Evolutionary conservation across 2,797 vertebrate species (phyloP).

Genomic region (Pipistrellus nathusii): DNA sequence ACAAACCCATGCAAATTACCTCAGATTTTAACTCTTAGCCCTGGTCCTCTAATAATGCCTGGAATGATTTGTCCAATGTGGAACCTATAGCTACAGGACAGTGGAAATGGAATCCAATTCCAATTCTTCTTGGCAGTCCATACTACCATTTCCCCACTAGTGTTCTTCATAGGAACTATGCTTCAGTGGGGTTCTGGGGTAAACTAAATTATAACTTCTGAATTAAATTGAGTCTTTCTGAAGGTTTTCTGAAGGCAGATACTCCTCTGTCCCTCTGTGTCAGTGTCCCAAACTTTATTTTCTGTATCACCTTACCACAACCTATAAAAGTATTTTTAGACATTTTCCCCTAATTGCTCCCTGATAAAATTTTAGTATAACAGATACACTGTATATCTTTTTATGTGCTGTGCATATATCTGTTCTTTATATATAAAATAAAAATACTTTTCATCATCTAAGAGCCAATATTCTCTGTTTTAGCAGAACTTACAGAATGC

Average conservation of each 20-base stretch:
- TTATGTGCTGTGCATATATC: background rate
- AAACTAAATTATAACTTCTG: background rate
- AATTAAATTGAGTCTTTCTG: background rate
- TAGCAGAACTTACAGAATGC: background rate
- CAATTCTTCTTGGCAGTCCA: background rate
- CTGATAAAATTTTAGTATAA: background rate
- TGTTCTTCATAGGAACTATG: background rate
- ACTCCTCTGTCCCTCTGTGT: background rate
- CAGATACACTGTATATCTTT: background rate
- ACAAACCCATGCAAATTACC: background rate
- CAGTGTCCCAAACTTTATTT: background rate
- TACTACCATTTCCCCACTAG: background rate
- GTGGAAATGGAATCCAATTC: background rate
- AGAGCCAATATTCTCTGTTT: background rate
- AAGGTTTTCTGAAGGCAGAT: background rate
- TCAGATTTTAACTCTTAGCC: background rate
- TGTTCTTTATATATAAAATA: background rate
- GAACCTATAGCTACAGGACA: background rate
- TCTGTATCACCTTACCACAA: background rate
- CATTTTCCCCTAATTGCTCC: background rate
- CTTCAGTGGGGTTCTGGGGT: background rate
- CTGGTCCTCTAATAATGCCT: background rate
- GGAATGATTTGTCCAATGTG: background rate
- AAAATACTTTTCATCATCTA: background rate
- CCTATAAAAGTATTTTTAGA: background rate